Conservation (phyloP, 2,113 vertebrate genomes). For the Psilopogon haemacephalus region DNA sequence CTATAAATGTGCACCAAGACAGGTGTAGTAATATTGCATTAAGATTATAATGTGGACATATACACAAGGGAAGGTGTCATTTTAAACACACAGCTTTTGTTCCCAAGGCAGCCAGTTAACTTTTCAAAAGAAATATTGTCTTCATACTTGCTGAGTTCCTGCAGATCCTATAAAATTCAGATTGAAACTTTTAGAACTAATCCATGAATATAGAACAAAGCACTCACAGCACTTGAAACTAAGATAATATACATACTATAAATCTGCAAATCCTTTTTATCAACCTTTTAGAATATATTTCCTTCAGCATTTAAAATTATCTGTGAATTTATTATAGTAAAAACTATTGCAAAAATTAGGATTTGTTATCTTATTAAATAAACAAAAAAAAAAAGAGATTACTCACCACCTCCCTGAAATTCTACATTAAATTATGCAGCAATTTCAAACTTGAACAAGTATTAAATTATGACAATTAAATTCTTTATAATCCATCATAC, state of each 20-base stretch:
- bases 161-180: background rate
- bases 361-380: background rate
- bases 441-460: background rate
- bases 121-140: background rate
- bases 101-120: background rate
- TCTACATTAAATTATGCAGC: background rate
- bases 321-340: background rate
- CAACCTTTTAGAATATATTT: background rate
- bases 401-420: background rate
- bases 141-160: background rate
- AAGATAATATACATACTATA: background rate
- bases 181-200: background rate
- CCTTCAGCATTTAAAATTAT: background rate
- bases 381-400: background rate
- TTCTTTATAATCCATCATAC: background rate
- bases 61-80: background rate
- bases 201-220: background rate
- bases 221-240: background rate
- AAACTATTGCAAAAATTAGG: background rate
- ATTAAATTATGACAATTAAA: background rate
- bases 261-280: background rate
- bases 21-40: background rate
- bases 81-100: background rate
- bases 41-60: background rate
- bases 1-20: background rate